phyloP scores from a whole-genome alignment of 2,113 vertebrate species.

The Chauna torquata region DNA sequence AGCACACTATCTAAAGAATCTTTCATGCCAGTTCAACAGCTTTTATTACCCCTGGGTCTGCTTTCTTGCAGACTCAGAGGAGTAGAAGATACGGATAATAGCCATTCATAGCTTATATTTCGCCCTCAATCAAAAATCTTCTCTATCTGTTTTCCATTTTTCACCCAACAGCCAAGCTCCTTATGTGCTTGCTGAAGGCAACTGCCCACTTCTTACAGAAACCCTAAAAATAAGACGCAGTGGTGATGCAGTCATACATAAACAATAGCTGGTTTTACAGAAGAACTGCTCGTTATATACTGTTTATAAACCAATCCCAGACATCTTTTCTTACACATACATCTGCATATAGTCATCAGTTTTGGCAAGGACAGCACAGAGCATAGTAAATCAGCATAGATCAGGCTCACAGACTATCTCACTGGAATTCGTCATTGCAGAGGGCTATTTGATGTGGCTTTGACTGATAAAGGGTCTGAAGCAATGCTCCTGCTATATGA shows the following conservation, averaged over 20 bases:
- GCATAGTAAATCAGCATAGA: not conserved
- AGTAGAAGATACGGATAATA: not conserved
- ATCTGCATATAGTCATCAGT: slow-evolving; percentile 3
- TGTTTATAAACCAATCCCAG: not conserved
- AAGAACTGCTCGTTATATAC: not conserved
- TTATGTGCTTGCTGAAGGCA: not conserved
- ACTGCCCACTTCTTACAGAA: not conserved
- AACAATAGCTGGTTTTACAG: not conserved
- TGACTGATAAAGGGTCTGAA: not conserved
- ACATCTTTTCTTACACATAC: not conserved
- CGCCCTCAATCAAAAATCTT: not conserved
- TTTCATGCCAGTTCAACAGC: not conserved
- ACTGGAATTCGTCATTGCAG: not conserved
- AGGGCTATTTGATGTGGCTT: not conserved
- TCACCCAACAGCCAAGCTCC: not conserved
- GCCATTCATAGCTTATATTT: not conserved
- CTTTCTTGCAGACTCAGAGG: not conserved
- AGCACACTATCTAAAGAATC: not conserved
- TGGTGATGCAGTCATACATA: not conserved
- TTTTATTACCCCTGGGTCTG: not conserved
- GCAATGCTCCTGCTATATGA: not conserved
- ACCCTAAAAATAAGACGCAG: not conserved
- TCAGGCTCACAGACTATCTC: not conserved
- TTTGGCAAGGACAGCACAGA: not conserved
- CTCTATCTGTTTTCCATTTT: not conserved